phyloP scores from a whole-genome alignment of 2,113 vertebrate genomes.

The Nyctibius bracteatus region DNA sequence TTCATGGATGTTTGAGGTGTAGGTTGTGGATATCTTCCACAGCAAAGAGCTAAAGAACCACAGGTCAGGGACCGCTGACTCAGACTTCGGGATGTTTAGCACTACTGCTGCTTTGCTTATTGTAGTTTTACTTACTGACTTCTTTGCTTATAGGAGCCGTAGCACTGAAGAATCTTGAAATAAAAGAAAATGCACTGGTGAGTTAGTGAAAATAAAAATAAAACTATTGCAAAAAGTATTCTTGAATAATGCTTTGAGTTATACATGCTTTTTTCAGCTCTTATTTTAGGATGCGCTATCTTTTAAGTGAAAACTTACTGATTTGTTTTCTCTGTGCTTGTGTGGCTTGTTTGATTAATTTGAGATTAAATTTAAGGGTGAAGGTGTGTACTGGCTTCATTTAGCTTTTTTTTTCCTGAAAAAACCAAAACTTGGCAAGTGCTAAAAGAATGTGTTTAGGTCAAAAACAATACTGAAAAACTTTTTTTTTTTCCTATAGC shows the following conservation, averaged over 20 bases:
- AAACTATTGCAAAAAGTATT: background rate
- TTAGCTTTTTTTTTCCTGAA: background rate
- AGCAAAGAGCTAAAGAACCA: background rate
- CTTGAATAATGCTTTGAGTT: background rate
- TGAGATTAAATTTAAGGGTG: background rate
- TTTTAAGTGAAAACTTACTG: background rate
- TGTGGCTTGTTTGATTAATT: background rate
- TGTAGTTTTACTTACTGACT: background rate
- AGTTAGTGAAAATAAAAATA: slow-evolving; percentile 56
- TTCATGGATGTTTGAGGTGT: background rate
- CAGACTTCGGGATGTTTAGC: background rate
- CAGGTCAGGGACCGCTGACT: background rate
- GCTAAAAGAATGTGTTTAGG: background rate
- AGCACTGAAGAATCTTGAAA: slow-evolving; percentile 88
- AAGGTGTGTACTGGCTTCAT: background rate
- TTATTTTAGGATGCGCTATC: background rate
- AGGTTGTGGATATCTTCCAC: background rate
- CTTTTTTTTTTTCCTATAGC: no score
- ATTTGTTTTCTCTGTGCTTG: background rate
- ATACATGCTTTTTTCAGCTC: background rate
- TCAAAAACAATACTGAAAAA: background rate
- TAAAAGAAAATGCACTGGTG: slow-evolving; percentile 99
- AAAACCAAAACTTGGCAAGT: background rate
- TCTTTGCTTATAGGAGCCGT: slow-evolving; percentile 82
- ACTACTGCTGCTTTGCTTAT: background rate